Conservation (phyloP, 1,140 invertebrate genomes). For the Ceratina australensis region DNA sequence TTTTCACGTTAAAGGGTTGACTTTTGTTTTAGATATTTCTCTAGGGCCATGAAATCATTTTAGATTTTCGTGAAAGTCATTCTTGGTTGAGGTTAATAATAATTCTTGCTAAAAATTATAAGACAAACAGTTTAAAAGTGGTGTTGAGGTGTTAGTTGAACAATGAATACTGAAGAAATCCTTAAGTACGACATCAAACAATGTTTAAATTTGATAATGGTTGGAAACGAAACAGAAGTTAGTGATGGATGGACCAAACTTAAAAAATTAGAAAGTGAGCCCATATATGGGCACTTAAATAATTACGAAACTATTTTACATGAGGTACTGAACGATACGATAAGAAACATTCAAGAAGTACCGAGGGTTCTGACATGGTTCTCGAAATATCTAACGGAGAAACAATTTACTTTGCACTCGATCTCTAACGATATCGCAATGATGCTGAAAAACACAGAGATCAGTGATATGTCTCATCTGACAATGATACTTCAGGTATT, state of each 20-base stretch:
- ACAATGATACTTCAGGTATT: slow-evolving; percentile 60
- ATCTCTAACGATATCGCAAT: slow-evolving; percentile 61
- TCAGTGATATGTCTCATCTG: slow-evolving; percentile 60
- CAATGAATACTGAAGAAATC: slow-evolving; percentile 50
- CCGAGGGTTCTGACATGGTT: slow-evolving; percentile 66
- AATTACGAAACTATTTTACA: slow-evolving; percentile 39
- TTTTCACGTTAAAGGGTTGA: slow-evolving; percentile 16
- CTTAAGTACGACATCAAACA: slow-evolving; percentile 37
- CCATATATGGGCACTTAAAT: slow-evolving; percentile 4
- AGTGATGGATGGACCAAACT: slow-evolving; percentile 62
- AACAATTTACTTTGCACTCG: slow-evolving; percentile 29
- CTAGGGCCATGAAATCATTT: slow-evolving; percentile 43
- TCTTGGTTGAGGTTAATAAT: slow-evolving; percentile 57
- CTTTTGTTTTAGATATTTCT: slow-evolving; percentile 38
- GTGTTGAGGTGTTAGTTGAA: slow-evolving; percentile 6
- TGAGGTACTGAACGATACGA: slow-evolving; percentile 36
- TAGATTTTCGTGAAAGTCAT: slow-evolving; percentile 59
- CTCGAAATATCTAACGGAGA: slow-evolving; percentile 56
- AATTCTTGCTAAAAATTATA: slow-evolving; percentile 34
- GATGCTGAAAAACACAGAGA: slow-evolving; percentile 51
- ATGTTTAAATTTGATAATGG: slow-evolving; percentile 57
- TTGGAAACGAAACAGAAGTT: slow-evolving; percentile 54
- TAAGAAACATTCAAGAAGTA: slow-evolving; percentile 63
- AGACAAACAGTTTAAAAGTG: slow-evolving; percentile 28
- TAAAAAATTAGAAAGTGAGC: slow-evolving; percentile 52